Conservation (phyloP, 30 jellyfish, hydroid and myxozoan species). For the Hydractinia symbiolongicarpus region DNA sequence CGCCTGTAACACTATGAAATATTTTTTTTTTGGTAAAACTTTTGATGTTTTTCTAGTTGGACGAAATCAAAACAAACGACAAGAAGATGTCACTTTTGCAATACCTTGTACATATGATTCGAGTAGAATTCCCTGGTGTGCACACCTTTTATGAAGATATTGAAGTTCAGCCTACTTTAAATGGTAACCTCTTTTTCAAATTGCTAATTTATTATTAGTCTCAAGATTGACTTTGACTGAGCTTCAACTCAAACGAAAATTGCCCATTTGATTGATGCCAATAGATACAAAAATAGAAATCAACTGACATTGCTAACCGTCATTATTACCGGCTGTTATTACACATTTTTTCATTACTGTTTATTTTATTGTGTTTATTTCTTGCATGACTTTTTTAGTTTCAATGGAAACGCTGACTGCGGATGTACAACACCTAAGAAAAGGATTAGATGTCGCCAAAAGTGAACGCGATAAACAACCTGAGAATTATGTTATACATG, state of each 20-base stretch:
- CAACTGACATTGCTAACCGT: too few relatives aligned
- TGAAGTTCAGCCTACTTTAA: constrained; percentile 60
- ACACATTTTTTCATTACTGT: too few relatives aligned
- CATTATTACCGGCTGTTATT: too few relatives aligned
- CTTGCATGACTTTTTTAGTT: constrained; percentile 27
- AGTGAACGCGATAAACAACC: constrained; percentile 90
- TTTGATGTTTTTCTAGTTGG: constrained; percentile 44
- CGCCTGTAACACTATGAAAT: too few relatives aligned
- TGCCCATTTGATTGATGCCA: too few relatives aligned
- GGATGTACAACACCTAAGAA: constrained; percentile 84
- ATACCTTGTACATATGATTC: constrained; percentile 56
- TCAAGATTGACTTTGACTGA: background rate
- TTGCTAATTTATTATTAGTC: background rate
- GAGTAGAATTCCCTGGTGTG: constrained; percentile 50
- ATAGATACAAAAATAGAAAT: too few relatives aligned
- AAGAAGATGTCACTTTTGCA: constrained; percentile 65
- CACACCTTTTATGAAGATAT: constrained; percentile 59
- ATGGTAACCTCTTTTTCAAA: constrained; percentile 38
- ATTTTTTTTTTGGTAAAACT: too few relatives aligned
- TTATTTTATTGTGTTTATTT: too few relatives aligned
- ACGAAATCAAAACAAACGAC: constrained; percentile 77
- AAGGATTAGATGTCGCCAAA: constrained; percentile 79
- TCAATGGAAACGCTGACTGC: constrained; percentile 81
- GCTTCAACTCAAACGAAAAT: too few relatives aligned
- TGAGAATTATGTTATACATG: constrained; percentile 64